These are phyloP conservation scores for Drosophila paucipuncta DNA, from an alignment of 2,888 invertebrate genomes.

Conservation along the genomic window DNA sequence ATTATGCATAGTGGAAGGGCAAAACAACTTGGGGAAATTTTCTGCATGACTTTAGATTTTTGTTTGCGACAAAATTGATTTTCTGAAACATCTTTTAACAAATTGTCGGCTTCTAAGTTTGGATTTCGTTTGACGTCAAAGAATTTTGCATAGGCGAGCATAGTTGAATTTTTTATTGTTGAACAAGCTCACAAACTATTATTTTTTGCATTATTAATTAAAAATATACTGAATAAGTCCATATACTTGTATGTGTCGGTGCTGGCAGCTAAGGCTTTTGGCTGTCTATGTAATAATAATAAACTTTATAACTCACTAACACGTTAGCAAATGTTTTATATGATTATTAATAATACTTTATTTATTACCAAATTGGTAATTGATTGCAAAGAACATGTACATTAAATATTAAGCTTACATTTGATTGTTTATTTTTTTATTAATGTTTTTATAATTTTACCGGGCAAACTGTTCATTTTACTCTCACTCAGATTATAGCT, in stretches of 20 bases:
- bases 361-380: not conserved
- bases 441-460: not conserved
- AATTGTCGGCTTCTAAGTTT: not conserved
- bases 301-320: not conserved
- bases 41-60: not conserved
- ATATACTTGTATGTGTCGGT: not conserved
- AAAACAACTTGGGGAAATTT: conserved; percentile 16
- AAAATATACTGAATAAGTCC: not conserved
- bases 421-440: not conserved
- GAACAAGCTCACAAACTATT: not conserved
- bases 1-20: conserved; percentile 3
- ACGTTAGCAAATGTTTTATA: not conserved
- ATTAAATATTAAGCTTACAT: not conserved
- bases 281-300: not conserved
- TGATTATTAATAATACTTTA: not conserved
- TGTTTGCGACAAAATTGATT: conserved; percentile 11
- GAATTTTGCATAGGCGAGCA: not conserved
- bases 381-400: not conserved
- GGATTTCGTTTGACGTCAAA: conserved; percentile 6
- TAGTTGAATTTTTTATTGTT: not conserved
- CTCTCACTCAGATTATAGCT: not conserved
- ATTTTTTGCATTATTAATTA: not conserved
- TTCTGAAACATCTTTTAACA: conserved; percentile 5
- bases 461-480: not conserved
- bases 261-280: too few species aligned